phyloP scores from a whole-genome alignment of 2,113 vertebrate genomes.

The Casuarius casuarius region DNA sequence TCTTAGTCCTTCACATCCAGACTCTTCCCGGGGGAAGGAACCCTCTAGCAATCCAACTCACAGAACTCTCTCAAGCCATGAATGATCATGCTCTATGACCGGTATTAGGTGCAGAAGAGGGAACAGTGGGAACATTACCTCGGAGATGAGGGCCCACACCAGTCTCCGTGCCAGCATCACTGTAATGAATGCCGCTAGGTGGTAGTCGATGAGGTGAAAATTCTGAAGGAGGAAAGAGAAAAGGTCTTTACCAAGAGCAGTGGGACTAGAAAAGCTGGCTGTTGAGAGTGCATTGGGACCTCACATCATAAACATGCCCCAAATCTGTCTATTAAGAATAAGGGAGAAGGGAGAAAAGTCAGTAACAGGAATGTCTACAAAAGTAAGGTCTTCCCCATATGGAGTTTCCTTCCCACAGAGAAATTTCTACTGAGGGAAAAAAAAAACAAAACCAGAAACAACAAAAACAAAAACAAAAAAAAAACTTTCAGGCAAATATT shows the following conservation, averaged over 20 bases:
- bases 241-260: constrained; percentile 39
- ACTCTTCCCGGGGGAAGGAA: not conserved
- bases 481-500: not conserved
- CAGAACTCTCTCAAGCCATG: not conserved
- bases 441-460: not conserved
- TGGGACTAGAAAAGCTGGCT: not conserved
- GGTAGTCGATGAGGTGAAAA: constrained; percentile 98
- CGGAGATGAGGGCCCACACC: constrained; percentile 95
- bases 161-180: constrained; percentile 97
- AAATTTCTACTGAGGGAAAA: not conserved
- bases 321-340: not conserved
- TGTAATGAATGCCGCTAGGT: constrained; percentile 96
- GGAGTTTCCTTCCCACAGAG: not conserved
- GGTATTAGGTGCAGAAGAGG: not conserved
- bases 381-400: not conserved
- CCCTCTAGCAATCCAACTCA: not conserved
- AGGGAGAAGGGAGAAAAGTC: not conserved
- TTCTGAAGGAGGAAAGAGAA: constrained; percentile 83
- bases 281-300: not conserved
- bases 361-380: not conserved
- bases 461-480: not conserved
- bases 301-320: not conserved
- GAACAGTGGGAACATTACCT: constrained; percentile 80
- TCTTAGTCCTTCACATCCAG: not conserved
- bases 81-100: not conserved